A percentile compares a stretch with the other conserved stretches of the same genome.
phyloP scores from a whole-genome alignment of 2,797 vertebrate genomes.

The Dicrostonyx torquatus region DNA sequence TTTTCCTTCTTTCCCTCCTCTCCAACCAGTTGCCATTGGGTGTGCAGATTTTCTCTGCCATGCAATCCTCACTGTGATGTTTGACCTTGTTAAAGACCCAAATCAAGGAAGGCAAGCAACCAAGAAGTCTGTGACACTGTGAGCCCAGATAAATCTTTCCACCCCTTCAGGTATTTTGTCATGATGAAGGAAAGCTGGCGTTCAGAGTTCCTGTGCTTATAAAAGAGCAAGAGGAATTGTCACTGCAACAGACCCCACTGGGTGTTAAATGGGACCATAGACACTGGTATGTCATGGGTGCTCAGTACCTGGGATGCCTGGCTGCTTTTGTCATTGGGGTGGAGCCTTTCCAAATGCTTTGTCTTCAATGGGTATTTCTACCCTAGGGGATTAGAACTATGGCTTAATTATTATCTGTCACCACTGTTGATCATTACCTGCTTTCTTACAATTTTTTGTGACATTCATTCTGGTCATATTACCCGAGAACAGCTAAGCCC shows the following conservation, averaged over 20 bases:
- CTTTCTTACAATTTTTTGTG: neutral
- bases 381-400: neutral
- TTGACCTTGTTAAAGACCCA: neutral
- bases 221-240: neutral
- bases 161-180: neutral
- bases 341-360: neutral
- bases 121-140: neutral
- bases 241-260: neutral
- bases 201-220: neutral
- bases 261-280: neutral
- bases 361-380: neutral
- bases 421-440: neutral
- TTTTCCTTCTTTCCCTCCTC: no score
- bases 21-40: neutral
- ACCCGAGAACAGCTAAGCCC: neutral
- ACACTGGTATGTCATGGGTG: rapidly evolving
- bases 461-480: neutral
- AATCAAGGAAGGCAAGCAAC: neutral
- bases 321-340: neutral
- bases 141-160: neutral
- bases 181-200: neutral
- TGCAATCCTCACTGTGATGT: neutral
- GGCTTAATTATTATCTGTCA: neutral
- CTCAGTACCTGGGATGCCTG: neutral
- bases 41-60: neutral